A percentile compares a stretch with the other conserved stretches of the same genome.
Conservation (phyloP, 2,113 vertebrate genomes). For the Nannospalax galili region DNA sequence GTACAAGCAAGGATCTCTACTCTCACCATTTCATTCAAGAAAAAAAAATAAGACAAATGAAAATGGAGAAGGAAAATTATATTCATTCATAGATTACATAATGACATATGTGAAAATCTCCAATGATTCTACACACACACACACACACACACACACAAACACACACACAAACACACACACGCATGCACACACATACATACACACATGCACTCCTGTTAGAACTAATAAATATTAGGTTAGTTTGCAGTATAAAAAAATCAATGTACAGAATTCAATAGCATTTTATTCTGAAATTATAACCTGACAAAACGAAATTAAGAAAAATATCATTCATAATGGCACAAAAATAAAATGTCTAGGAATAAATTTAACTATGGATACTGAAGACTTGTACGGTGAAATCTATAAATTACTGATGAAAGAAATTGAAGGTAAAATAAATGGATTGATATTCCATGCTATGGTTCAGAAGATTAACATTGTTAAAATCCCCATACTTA, state of each 20-base stretch:
- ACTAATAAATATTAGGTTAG: neutral
- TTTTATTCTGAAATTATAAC: neutral
- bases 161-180: neutral
- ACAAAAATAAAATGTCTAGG: neutral
- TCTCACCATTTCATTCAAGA: neutral
- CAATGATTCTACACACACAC: neutral
- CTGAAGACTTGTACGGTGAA: neutral
- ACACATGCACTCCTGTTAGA: neutral
- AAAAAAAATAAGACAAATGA: neutral
- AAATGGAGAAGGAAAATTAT: neutral
- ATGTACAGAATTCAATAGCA: too few relatives aligned
- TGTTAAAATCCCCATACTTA: neutral
- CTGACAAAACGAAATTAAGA: neutral
- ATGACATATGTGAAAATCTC: neutral
- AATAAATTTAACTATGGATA: neutral
- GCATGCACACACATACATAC: too few relatives aligned
- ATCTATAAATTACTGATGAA: neutral
- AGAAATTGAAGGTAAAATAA: neutral
- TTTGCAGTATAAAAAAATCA: neutral
- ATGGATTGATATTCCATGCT: too few relatives aligned
- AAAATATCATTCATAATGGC: neutral
- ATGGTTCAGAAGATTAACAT: too few relatives aligned
- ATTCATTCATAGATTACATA: neutral
- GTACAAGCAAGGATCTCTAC: neutral
- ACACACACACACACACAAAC: neutral